phyloP scores from a whole-genome alignment of 2,888 invertebrate genomes.

The Pelosia muscerda region DNA sequence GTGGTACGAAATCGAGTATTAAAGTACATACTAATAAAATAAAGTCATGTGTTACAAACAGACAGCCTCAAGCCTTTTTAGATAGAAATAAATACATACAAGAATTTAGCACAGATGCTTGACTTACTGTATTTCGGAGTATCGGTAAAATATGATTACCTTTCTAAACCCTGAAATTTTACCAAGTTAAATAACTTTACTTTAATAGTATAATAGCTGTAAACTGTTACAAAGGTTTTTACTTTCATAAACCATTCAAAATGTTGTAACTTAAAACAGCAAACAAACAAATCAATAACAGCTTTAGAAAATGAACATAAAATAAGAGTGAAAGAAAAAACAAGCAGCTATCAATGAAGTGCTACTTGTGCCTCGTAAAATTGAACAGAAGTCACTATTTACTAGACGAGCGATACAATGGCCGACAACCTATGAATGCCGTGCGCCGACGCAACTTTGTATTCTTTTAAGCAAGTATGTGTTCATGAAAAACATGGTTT shows the following conservation, averaged over 20 bases:
- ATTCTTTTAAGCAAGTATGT: slow-evolving; percentile 13
- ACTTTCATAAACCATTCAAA: slow-evolving; percentile 5
- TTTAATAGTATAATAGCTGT: not conserved
- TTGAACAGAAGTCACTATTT: slow-evolving; percentile 15
- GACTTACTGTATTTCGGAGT: not conserved
- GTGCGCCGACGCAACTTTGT: slow-evolving; percentile 18
- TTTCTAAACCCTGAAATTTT: not conserved
- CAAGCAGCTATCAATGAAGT: slow-evolving; percentile 19
- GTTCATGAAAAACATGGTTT: slow-evolving; percentile 14
- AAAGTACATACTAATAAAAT: too few relatives aligned
- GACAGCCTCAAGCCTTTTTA: too few relatives aligned
- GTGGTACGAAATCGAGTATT: too few relatives aligned
- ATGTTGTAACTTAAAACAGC: slow-evolving; percentile 3
- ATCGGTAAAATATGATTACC: not conserved
- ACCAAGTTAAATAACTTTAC: not conserved
- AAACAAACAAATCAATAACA: slow-evolving; percentile 16
- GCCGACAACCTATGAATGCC: slow-evolving; percentile 4
- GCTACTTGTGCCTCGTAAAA: slow-evolving; percentile 18
- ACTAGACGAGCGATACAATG: slow-evolving; percentile 18
- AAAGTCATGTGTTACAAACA: too few relatives aligned
- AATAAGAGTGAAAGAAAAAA: slow-evolving; percentile 17
- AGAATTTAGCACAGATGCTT: not conserved
- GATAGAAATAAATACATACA: too few relatives aligned
- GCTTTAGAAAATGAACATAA: slow-evolving; percentile 14
- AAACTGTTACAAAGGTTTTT: not conserved